phyloP scores from a whole-genome alignment of 2,888 invertebrate genomes.

The Aporophyla lueneburgensis region DNA sequence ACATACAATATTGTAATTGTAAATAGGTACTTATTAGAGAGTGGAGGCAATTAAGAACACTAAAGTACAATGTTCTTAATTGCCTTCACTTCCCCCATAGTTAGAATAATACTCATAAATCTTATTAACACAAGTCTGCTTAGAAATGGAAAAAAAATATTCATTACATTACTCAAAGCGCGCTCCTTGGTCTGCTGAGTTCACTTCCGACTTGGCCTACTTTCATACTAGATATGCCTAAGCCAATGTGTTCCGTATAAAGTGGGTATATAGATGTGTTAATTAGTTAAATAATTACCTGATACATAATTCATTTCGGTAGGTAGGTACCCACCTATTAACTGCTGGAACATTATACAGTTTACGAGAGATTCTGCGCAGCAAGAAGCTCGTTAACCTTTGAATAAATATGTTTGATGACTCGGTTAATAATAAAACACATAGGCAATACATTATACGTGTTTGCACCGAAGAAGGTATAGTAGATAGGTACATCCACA shows the following conservation, averaged over 20 bases:
- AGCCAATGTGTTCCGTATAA: constrained; percentile 21
- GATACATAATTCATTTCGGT: constrained; percentile 10
- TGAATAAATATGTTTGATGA: not conserved
- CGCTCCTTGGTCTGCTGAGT: constrained; percentile 34
- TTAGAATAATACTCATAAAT: constrained; percentile 1
- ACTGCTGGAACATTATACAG: not conserved
- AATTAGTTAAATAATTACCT: constrained; percentile 13
- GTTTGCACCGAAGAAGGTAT: too few species aligned
- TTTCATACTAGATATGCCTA: constrained; percentile 16
- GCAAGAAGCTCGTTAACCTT: not conserved
- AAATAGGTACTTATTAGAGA: not conserved
- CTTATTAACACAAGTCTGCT: constrained; percentile 8
- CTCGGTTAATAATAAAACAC: not conserved
- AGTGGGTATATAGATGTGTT: not conserved
- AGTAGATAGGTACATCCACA: too few species aligned
- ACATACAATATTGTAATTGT: too few species aligned
- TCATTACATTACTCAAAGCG: not conserved
- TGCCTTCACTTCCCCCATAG: constrained; percentile 6
- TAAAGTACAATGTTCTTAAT: not conserved
- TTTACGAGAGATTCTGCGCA: not conserved
- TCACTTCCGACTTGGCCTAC: constrained; percentile 31
- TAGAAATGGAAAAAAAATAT: constrained; percentile 2
- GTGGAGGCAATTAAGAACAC: too few species aligned
- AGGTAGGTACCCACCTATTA: not conserved
- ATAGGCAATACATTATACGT: too few species aligned